Evolutionary conservation across 2,797 vertebrate species (phyloP).

Genomic region (Emys orbicularis): DNA sequence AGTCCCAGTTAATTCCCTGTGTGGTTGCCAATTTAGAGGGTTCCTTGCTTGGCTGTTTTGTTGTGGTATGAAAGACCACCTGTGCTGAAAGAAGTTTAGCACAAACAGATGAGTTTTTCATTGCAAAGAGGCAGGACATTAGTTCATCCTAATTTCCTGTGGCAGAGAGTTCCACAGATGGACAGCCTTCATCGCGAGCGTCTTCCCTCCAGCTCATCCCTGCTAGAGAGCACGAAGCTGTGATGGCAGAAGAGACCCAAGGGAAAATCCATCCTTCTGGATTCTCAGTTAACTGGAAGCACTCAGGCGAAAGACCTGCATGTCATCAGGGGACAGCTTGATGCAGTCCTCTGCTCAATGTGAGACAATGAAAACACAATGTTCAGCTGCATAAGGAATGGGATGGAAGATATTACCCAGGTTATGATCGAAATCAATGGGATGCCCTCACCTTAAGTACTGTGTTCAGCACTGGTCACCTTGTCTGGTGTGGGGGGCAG

Average conservation of each 20-base stretch:
- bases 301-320: background rate
- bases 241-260: conserved; percentile 47
- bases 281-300: conserved; percentile 20
- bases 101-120: background rate
- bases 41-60: background rate
- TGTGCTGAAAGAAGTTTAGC: background rate
- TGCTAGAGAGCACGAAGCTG: background rate
- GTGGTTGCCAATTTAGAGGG: background rate
- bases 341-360: background rate
- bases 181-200: background rate
- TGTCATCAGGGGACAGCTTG: background rate
- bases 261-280: conserved; percentile 19
- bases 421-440: background rate
- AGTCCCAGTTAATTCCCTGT: background rate
- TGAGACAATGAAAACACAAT: fast-evolving
- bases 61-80: background rate
- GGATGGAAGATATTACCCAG: background rate
- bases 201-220: background rate
- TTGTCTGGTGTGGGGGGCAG: background rate
- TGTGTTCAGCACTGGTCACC: fast-evolving
- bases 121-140: background rate
- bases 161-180: background rate
- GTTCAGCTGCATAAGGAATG: background rate
- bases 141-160: background rate
- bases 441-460: fast-evolving